phyloP scores from a whole-genome alignment of 2,888 invertebrate species.

The Amblyjoppa proteus region DNA sequence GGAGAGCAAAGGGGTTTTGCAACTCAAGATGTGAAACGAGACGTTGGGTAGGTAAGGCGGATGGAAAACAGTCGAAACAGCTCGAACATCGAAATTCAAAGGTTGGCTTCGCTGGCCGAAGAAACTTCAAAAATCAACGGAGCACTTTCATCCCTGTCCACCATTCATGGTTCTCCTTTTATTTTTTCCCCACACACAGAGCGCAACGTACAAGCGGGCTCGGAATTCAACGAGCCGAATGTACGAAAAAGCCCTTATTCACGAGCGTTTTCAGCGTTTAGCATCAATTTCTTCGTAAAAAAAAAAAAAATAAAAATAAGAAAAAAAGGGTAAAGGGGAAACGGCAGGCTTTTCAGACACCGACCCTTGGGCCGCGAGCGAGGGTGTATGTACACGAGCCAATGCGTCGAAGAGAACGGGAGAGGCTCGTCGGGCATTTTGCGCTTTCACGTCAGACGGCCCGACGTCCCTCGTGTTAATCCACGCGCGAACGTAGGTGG shows the following conservation, averaged over 20 bases:
- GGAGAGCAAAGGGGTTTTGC: not conserved
- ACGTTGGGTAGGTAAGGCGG: not conserved
- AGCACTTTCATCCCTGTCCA: not conserved
- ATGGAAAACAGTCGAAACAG: not conserved
- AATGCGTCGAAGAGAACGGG: conserved; percentile 24
- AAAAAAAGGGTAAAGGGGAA: conserved; percentile 10
- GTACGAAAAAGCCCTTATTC: conserved; percentile 25
- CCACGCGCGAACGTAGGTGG: conserved; percentile 1
- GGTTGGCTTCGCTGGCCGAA: conserved; percentile 17
- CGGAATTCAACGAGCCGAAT: conserved; percentile 47
- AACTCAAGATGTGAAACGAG: not conserved
- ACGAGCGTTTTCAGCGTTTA: conserved; percentile 34
- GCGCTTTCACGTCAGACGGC: conserved; percentile 26
- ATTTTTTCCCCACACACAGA: not conserved
- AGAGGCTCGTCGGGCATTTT: not conserved
- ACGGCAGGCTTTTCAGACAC: conserved; percentile 39
- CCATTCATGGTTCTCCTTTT: conserved; percentile 18
- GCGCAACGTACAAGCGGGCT: conserved; percentile 5
- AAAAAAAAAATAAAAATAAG: conserved; percentile 6
- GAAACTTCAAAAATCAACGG: conserved; percentile 23
- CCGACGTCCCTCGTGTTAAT: conserved; percentile 27
- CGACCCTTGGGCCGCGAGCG: conserved; percentile 23
- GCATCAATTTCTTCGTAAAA: conserved; percentile 49
- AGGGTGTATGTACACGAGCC: conserved; percentile 10
- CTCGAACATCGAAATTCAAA: conserved; percentile 17